Conservation (phyloP, 2,113 vertebrate genomes). For the Gobio gobio region DNA sequence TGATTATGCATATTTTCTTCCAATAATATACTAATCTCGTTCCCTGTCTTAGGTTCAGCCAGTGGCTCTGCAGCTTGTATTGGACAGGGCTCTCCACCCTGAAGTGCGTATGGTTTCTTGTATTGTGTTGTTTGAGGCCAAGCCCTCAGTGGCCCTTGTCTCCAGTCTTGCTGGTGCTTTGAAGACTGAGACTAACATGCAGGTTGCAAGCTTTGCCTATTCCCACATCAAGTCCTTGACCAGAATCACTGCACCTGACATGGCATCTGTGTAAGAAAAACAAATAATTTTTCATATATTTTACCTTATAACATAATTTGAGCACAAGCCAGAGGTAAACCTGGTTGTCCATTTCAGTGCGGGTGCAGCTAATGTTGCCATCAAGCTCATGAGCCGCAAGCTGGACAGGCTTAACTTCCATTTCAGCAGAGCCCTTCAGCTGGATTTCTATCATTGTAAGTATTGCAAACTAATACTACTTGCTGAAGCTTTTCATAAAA, state of each 20-base stretch:
- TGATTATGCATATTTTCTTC: not conserved
- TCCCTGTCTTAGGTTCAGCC: conserved; percentile 77
- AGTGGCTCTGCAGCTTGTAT: conserved; percentile 77
- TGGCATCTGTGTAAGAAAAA: conserved; percentile 77
- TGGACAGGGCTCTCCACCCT: conserved; percentile 72
- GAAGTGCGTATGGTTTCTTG: conserved; percentile 83
- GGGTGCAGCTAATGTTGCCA: conserved; percentile 79
- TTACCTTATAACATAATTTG: not conserved
- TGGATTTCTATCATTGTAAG: conserved; percentile 63
- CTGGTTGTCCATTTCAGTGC: conserved; percentile 72
- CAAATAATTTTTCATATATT: not conserved
- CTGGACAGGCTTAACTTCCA: conserved; percentile 72
- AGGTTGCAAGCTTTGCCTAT: conserved; percentile 83
- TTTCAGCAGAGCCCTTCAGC: conserved; percentile 76
- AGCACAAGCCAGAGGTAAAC: not conserved
- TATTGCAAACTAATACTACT: conserved; percentile 26
- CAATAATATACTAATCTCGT: not conserved
- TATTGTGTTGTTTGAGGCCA: conserved; percentile 81
- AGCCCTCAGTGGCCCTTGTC: conserved; percentile 76
- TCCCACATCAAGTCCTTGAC: conserved; percentile 83
- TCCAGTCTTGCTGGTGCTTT: conserved; percentile 73
- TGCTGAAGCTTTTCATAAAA: not conserved
- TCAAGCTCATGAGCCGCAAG: conserved; percentile 78
- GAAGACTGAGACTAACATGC: conserved; percentile 76
- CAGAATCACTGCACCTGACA: conserved; percentile 69